phyloP scores from a whole-genome alignment of 2,888 invertebrate genomes.

The Uloborus plumipes region DNA sequence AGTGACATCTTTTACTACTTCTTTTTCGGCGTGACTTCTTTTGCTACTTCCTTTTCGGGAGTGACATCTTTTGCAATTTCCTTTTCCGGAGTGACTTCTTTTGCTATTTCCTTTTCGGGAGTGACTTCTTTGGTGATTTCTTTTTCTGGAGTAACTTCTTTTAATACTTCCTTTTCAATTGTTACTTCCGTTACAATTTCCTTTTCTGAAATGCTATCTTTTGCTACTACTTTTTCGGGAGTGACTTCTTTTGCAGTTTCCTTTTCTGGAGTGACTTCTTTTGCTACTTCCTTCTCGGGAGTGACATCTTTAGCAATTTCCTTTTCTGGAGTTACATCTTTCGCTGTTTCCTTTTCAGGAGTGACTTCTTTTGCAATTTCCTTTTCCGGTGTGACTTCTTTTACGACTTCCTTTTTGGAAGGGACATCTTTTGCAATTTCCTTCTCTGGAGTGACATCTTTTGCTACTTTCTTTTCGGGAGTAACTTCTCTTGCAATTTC shows the following conservation, averaged over 20 bases:
- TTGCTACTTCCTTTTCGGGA: not conserved
- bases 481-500: not conserved
- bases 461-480: not conserved
- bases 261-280: not conserved
- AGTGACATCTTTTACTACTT: not conserved
- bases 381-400: not conserved
- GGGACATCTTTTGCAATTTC: not conserved
- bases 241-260: slow-evolving; percentile 1
- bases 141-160: slow-evolving; percentile 2
- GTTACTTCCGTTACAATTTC: not conserved
- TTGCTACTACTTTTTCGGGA: not conserved
- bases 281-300: not conserved
- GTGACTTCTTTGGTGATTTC: not conserved
- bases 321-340: not conserved
- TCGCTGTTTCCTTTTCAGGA: too few relatives aligned
- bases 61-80: not conserved
- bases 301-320: too few relatives aligned
- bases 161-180: not conserved
- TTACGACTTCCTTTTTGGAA: not conserved
- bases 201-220: not conserved
- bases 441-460: not conserved
- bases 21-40: slow-evolving; percentile 17
- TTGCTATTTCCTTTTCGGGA: not conserved
- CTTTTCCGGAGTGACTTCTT: not conserved
- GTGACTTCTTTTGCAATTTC: too few relatives aligned